A percentile compares a stretch with the other conserved stretches of the same genome.
Conservation (phyloP, 2,113 vertebrate genomes). For the Prinia subflava region DNA sequence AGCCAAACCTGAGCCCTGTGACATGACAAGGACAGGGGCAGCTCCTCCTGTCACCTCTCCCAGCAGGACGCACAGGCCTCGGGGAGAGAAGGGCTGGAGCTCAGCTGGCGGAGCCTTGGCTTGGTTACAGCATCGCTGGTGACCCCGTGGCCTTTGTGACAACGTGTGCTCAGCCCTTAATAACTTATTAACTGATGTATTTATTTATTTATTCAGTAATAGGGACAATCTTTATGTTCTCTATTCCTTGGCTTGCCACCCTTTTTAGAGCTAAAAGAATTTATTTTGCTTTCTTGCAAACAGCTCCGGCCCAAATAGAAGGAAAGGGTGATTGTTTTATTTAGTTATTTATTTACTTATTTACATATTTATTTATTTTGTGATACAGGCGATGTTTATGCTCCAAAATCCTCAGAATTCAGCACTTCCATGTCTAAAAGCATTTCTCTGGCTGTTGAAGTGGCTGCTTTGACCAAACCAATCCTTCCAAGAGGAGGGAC, state of each 20-base stretch:
- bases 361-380: no score
- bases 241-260: background rate
- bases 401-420: background rate
- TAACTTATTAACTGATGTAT: background rate
- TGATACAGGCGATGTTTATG: background rate
- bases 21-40: background rate
- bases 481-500: background rate
- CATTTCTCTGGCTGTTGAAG: background rate
- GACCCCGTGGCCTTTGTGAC: constrained; percentile 20
- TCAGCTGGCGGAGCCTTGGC: constrained; percentile 8
- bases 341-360: no score
- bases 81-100: background rate
- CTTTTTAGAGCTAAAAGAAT: background rate
- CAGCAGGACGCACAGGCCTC: background rate
- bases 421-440: background rate
- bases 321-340: background rate
- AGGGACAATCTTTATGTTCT: background rate
- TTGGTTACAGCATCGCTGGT: background rate
- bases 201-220: background rate
- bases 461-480: background rate
- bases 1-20: background rate
- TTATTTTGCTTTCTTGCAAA: background rate
- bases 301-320: background rate
- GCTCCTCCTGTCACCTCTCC: background rate
- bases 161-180: background rate